Conservation (phyloP, 2,888 invertebrate genomes). For the Shargacucullia verbasci region DNA sequence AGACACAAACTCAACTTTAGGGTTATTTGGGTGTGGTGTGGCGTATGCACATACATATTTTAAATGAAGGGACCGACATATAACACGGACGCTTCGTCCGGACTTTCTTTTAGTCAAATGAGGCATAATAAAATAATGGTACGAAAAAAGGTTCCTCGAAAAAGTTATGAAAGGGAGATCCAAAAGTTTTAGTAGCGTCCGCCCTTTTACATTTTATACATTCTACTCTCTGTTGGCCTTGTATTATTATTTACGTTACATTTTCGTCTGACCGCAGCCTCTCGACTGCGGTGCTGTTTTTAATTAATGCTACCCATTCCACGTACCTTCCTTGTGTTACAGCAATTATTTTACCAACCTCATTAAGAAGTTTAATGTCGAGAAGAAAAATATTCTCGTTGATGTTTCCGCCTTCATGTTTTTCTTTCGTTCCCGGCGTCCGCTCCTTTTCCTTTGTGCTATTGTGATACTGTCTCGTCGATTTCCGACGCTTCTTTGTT, state of each 20-base stretch:
- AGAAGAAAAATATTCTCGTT: slow-evolving; percentile 78
- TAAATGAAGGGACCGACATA: slow-evolving; percentile 79
- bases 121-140: slow-evolving; percentile 86
- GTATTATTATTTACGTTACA: slow-evolving; percentile 85
- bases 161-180: slow-evolving; percentile 85
- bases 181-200: slow-evolving; percentile 79
- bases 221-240: slow-evolving; percentile 74
- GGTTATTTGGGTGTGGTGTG: slow-evolving; percentile 68
- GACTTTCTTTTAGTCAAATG: slow-evolving; percentile 87
- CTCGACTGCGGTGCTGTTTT: slow-evolving; percentile 78
- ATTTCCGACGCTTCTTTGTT: slow-evolving; percentile 71
- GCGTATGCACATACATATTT: slow-evolving; percentile 82
- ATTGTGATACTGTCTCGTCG: slow-evolving; percentile 71
- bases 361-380: slow-evolving; percentile 83
- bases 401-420: slow-evolving; percentile 67
- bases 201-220: slow-evolving; percentile 81
- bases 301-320: slow-evolving; percentile 84
- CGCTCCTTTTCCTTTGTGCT: slow-evolving; percentile 66
- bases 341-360: slow-evolving; percentile 85
- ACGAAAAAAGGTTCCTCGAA: slow-evolving; percentile 82
- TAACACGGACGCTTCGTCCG: slow-evolving; percentile 76
- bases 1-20: slow-evolving; percentile 66
- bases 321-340: slow-evolving; percentile 84
- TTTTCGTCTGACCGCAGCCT: slow-evolving; percentile 80
- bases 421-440: slow-evolving; percentile 47